A percentile compares a stretch with the other conserved stretches of the same genome.
Conservation (phyloP, 2,113 vertebrate species). For the Takifugu bimaculatus region DNA sequence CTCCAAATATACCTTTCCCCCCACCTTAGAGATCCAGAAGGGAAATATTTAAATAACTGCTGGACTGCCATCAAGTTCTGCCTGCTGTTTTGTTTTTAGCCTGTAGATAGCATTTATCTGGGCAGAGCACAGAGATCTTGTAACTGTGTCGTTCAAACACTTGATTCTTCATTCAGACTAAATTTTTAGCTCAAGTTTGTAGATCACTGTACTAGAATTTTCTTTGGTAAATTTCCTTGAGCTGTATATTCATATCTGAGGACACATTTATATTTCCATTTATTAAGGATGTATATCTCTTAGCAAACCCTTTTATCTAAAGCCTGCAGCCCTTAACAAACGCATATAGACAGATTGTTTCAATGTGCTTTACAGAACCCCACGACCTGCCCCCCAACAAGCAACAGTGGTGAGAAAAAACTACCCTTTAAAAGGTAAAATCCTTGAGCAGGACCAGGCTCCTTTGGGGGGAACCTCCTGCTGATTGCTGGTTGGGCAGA, state of each 20-base stretch:
- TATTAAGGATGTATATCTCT: constrained; percentile 34
- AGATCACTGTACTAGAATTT: constrained; percentile 3
- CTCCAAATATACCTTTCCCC: constrained; percentile 77
- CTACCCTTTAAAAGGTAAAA: too few relatives aligned
- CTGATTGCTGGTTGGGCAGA: too few relatives aligned
- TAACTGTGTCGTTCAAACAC: background rate
- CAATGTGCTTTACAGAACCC: too few relatives aligned
- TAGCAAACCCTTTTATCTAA: background rate
- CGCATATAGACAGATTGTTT: constrained; percentile 1
- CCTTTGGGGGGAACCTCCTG: too few relatives aligned
- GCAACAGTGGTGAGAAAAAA: too few relatives aligned
- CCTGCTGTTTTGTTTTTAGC: constrained; percentile 47
- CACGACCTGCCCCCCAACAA: too few relatives aligned
- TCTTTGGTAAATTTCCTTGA: constrained; percentile 10
- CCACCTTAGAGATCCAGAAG: constrained; percentile 69
- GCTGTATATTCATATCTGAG: constrained; percentile 40
- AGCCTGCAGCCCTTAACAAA: constrained; percentile 4
- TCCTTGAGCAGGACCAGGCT: too few relatives aligned
- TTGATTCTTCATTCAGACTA: background rate
- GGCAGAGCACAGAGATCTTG: background rate
- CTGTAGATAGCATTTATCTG: constrained; percentile 18
- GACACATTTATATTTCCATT: constrained; percentile 58
- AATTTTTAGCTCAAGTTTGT: background rate
- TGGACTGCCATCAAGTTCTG: constrained; percentile 29
- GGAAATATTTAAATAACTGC: constrained; percentile 76